Conservation (phyloP, 2,888 invertebrate genomes). For the Melanchra persicariae region DNA sequence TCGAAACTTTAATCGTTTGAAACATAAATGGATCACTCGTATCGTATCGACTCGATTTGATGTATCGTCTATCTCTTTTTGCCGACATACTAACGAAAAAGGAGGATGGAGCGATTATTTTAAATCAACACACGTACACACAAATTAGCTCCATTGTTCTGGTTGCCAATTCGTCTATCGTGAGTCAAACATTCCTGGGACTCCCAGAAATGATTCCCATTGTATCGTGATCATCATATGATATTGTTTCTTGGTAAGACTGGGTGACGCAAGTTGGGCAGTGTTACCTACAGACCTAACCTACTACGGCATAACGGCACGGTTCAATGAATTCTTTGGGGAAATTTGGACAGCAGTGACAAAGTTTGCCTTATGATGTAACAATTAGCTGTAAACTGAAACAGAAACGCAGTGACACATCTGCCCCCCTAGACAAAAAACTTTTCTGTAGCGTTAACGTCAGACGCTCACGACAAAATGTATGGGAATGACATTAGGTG, state of each 20-base stretch:
- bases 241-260: slow-evolving; percentile 61
- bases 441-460: too few species aligned
- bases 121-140: slow-evolving; percentile 60
- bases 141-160: slow-evolving; percentile 63
- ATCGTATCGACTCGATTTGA: slow-evolving; percentile 33
- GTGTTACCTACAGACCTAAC: too few species aligned
- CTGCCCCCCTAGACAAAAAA: too few species aligned
- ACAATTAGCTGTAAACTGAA: slow-evolving; percentile 20
- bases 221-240: slow-evolving; percentile 55
- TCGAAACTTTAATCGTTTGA: slow-evolving; percentile 33
- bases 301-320: not conserved
- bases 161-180: slow-evolving; percentile 51
- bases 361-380: slow-evolving; percentile 17
- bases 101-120: slow-evolving; percentile 43
- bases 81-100: slow-evolving; percentile 31
- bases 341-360: slow-evolving; percentile 43
- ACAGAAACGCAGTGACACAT: slow-evolving; percentile 40
- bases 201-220: slow-evolving; percentile 59
- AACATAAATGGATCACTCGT: slow-evolving; percentile 51
- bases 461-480: too few species aligned
- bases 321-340: slow-evolving; percentile 45
- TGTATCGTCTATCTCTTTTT: slow-evolving; percentile 44
- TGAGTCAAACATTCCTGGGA: slow-evolving; percentile 68
- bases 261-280: slow-evolving; percentile 51
- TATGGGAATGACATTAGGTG: too few species aligned